Evolutionary conservation across 2,888 invertebrate species (phyloP).

Genomic region (Drosophila melanocephala): DNA sequence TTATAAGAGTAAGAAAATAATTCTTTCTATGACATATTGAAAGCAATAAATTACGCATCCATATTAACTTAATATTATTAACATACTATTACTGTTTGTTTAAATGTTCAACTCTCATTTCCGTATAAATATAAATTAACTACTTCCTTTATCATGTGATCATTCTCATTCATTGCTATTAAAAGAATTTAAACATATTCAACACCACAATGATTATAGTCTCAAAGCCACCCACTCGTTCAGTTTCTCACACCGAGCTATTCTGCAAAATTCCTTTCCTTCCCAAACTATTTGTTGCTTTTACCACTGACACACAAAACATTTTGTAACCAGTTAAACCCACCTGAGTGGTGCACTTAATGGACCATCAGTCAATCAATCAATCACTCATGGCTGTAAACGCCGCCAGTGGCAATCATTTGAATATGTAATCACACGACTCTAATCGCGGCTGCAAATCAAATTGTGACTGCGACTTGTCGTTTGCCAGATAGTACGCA

Average conservation of each 20-base stretch:
- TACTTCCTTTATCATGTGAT: neutral
- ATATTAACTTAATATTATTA: neutral
- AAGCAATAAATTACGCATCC: neutral
- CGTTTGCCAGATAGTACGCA: slow-evolving; percentile 43
- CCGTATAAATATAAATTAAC: neutral
- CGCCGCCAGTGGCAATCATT: slow-evolving; percentile 71
- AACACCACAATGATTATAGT: neutral
- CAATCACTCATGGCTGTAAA: slow-evolving; percentile 40
- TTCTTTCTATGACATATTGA: neutral
- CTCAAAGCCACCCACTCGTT: neutral
- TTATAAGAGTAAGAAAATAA: neutral
- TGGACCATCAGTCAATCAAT: slow-evolving; percentile 63
- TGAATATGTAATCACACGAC: slow-evolving; percentile 67
- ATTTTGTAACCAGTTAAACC: slow-evolving; percentile 31
- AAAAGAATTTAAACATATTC: neutral
- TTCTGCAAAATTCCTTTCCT: slow-evolving; percentile 12
- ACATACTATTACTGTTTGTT: too few species aligned
- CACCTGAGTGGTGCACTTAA: slow-evolving; percentile 40
- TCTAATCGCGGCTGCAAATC: slow-evolving; percentile 71
- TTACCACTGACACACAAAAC: slow-evolving; percentile 8
- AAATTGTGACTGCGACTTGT: slow-evolving; percentile 62
- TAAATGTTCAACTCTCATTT: neutral
- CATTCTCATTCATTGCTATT: neutral
- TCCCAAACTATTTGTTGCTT: neutral
- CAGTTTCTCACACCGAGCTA: slow-evolving; percentile 16